Evolutionary conservation across 2,113 vertebrate species (phyloP), one percentile per base, ranked within the genome.

Genomic region (Tetrao urogallus): DNA sequence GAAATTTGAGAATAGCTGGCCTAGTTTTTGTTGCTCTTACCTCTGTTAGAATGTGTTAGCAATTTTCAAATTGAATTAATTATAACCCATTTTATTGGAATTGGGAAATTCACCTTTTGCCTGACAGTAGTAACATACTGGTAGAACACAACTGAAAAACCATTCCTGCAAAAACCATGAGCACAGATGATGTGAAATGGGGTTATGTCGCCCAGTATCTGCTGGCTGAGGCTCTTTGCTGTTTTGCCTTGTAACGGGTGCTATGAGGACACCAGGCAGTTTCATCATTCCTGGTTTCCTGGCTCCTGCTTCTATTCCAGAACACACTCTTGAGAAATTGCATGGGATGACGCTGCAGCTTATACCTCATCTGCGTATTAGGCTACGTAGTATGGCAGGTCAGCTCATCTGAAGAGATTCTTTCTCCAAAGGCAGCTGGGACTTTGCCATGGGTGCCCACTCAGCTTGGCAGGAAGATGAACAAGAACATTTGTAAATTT

Each of bases 401-500:
- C 73, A 76, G 43, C 42, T 58, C 67, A 50, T n/a, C 61, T 70
- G 71, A 86, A 93, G 74, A 73, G 18, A 11, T 93, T 16, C 32
- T 69, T 66, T 43, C 66, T 88, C 63, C 54, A 80, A 54, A 80
- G 73, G 18, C 83, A 93, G 57, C 70, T 66, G 89, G n/a, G 58
- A 16, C 48, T 90, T 82, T 87, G 69, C 86, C 77, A 74, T 82
- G 66, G n/a, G 66, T 82, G 91, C 67, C 91, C 6, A 0, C 66
- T 89, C 48, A 32, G 54, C 86, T 27, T 94, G 83, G 93, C 83
- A 91, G 77, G 91, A 96, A 93, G 83, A 96, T 54, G 77, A 90
- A 95, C 76, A 74, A 69, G 81, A 89, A 87, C 66, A 87, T 82
- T 91, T 76, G 89, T 80, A 82, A 94, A 92, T 92, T 93, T 96